These are phyloP conservation scores for Shargacucullia verbasci DNA, from an alignment of 2,888 invertebrate species.

Conservation along the genomic window DNA sequence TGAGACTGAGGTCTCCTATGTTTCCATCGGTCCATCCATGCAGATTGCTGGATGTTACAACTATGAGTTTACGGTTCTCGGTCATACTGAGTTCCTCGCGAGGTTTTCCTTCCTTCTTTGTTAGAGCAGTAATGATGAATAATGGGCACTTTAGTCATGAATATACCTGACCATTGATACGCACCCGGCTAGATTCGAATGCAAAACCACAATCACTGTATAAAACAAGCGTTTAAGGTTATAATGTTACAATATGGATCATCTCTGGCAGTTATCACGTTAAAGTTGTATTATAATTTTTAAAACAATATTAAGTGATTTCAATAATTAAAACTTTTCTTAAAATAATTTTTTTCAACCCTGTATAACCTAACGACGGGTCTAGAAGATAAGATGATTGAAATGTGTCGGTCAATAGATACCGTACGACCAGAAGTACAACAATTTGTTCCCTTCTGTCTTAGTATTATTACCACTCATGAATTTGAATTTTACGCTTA, in stretches of 20 bases:
- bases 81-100: too few relatives aligned
- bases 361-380: conserved; percentile 26
- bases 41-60: too few relatives aligned
- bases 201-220: too few relatives aligned
- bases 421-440: conserved; percentile 33
- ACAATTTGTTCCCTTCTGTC: conserved; percentile 20
- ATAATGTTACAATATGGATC: neutral
- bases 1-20: too few relatives aligned
- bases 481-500: conserved; percentile 47
- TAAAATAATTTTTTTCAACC: conserved; percentile 24
- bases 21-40: too few relatives aligned
- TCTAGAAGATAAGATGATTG: conserved; percentile 20
- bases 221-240: neutral
- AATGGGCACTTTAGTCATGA: too few relatives aligned
- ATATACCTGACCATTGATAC: too few relatives aligned
- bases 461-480: conserved; percentile 30
- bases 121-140: too few relatives aligned
- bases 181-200: too few relatives aligned
- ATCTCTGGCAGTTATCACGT: conserved; percentile 1
- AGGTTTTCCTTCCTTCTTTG: too few relatives aligned
- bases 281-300: neutral
- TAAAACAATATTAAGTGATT: too few relatives aligned
- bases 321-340: neutral
- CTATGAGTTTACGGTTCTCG: too few relatives aligned
- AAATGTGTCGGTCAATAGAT: conserved; percentile 39